A percentile compares a stretch with the other conserved stretches of the same genome.
phyloP scores from a whole-genome alignment of 2,888 invertebrate species.

The Ditula angustiorana region DNA sequence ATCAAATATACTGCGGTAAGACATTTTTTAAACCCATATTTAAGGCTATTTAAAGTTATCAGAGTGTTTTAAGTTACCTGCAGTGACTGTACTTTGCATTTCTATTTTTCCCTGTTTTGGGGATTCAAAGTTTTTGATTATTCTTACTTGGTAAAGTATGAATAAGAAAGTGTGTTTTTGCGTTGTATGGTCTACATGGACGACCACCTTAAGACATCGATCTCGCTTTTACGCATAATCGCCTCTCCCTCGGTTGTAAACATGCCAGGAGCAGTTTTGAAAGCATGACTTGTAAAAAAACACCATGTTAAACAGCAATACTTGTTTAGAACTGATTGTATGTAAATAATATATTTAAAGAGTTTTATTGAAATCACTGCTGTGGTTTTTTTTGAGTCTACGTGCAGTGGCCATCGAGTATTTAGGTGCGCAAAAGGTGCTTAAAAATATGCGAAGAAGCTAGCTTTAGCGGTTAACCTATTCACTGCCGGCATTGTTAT shows the following conservation, averaged over 20 bases:
- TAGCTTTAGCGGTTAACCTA: no score
- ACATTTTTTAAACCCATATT: no score
- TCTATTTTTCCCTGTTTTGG: no score
- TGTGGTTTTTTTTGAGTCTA: constrained; percentile 35
- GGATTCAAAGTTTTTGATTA: not conserved
- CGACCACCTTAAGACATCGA: not conserved
- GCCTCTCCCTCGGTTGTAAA: not conserved
- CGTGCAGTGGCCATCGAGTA: not conserved
- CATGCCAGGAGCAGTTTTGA: not conserved
- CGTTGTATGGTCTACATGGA: no score
- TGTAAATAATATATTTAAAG: constrained; percentile 39
- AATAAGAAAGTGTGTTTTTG: not conserved
- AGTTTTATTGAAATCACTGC: constrained; percentile 37
- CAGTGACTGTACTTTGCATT: no score
- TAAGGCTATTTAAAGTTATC: no score
- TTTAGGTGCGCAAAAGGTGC: no score
- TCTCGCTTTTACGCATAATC: not conserved
- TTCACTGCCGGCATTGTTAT: no score
- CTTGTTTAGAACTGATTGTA: constrained; percentile 29
- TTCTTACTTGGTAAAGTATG: not conserved
- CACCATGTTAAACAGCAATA: constrained; percentile 24
- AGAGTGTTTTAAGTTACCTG: no score
- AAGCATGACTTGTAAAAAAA: constrained; percentile 14
- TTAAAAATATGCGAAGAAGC: no score
- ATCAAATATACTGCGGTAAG: no score